These are phyloP conservation scores for Abscondita cerata DNA, from an alignment of 2,888 invertebrate species.

Conservation along the genomic window DNA sequence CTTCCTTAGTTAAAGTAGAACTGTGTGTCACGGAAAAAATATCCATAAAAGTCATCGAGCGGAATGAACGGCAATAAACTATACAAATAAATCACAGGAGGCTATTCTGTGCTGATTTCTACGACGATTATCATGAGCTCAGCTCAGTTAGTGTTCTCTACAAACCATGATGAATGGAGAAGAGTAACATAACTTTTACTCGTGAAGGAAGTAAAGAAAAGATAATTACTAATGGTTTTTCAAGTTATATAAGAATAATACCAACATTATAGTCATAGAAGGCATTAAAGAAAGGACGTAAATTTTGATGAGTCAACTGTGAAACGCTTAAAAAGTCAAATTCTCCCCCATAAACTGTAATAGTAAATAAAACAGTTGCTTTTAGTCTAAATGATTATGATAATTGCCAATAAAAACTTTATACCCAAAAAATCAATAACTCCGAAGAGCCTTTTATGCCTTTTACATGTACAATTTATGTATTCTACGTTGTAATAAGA, in stretches of 20 bases:
- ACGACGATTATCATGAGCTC: constrained; percentile 38
- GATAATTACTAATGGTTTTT: constrained; percentile 33
- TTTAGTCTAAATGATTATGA: too few species aligned
- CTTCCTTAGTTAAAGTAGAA: constrained; percentile 36
- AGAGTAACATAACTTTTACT: constrained; percentile 32
- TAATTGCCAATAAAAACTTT: too few species aligned
- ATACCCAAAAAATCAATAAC: too few species aligned
- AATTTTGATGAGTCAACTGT: too few species aligned
- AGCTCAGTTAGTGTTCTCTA: constrained; percentile 42
- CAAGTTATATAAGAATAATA: constrained; percentile 9
- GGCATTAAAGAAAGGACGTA: too few species aligned
- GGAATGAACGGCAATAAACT: constrained; percentile 57
- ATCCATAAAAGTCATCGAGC: constrained; percentile 55
- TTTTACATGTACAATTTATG: too few species aligned
- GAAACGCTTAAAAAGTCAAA: too few species aligned
- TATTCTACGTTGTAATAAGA: too few species aligned
- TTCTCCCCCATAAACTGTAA: too few species aligned
- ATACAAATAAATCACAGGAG: constrained; percentile 53
- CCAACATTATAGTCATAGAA: background rate
- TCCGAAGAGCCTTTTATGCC: too few species aligned
- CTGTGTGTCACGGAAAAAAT: constrained; percentile 46
- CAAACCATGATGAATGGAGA: constrained; percentile 34
- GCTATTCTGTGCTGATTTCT: constrained; percentile 51
- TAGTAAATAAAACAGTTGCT: too few species aligned
- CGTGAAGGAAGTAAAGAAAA: constrained; percentile 30